Evolutionary conservation across 2,888 invertebrate species (phyloP).

Genomic region (Steinernema hermaphroditum): DNA sequence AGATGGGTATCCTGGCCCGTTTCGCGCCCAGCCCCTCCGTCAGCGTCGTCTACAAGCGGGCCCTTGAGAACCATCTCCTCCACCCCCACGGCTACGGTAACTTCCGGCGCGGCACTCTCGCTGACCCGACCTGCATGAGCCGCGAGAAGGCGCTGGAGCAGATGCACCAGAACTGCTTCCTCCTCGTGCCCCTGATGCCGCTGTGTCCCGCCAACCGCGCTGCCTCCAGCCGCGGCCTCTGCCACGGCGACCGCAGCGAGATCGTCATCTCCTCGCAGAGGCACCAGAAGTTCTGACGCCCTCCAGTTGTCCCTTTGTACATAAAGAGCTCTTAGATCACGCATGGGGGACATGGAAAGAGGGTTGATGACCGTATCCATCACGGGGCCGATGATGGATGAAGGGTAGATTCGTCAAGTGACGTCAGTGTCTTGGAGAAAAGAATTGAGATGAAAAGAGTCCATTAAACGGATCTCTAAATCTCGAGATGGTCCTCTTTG

Average conservation of each 20-base stretch:
- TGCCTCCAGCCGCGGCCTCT: constrained; percentile 7
- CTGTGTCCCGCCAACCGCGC: constrained; percentile 43
- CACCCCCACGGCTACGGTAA: constrained; percentile 36
- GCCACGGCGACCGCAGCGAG: not conserved
- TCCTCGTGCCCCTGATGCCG: constrained; percentile 65
- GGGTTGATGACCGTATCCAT: too few relatives aligned
- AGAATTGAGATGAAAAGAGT: too few relatives aligned
- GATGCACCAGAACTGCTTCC: constrained; percentile 64
- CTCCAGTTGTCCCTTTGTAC: not conserved
- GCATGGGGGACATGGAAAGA: too few relatives aligned
- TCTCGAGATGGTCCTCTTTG: too few relatives aligned
- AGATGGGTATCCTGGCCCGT: constrained; percentile 51
- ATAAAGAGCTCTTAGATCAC: not conserved
- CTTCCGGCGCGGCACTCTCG: constrained; percentile 61
- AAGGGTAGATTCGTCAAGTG: too few relatives aligned
- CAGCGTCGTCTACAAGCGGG: constrained; percentile 59
- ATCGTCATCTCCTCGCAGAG: constrained; percentile 23
- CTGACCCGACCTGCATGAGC: constrained; percentile 64
- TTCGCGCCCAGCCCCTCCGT: constrained; percentile 64
- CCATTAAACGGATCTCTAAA: too few relatives aligned
- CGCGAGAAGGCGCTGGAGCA: constrained; percentile 57
- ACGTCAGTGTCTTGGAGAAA: too few relatives aligned
- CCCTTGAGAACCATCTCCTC: constrained; percentile 60
- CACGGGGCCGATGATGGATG: too few relatives aligned
- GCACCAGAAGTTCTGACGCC: constrained; percentile 17